Conservation (phyloP, 1,140 invertebrate genomes). For the Amyelois transitella region DNA sequence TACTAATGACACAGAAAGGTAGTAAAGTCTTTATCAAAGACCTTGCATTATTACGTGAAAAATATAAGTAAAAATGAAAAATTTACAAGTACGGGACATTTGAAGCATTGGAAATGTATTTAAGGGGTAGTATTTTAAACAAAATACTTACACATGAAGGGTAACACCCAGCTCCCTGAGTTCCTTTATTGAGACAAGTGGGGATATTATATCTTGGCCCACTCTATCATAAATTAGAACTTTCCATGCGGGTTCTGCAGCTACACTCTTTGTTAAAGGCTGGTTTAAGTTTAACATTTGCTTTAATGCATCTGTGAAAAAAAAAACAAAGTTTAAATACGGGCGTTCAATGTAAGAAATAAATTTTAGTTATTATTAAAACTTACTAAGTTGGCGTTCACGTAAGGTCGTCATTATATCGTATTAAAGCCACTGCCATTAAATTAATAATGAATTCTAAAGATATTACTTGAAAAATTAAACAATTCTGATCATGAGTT, state of each 20-base stretch:
- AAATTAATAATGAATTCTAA: not conserved
- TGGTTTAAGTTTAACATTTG: slow-evolving; percentile 96
- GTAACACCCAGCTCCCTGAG: slow-evolving; percentile 97
- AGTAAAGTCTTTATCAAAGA: too few species aligned
- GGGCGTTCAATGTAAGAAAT: not conserved
- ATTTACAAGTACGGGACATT: too few species aligned
- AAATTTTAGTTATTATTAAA: not conserved
- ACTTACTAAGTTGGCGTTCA: slow-evolving; percentile 83
- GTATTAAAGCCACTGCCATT: slow-evolving; percentile 19
- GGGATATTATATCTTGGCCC: slow-evolving; percentile 99
- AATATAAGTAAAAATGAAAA: too few species aligned
- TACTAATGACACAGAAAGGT: too few species aligned
- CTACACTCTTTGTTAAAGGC: slow-evolving; percentile 81
- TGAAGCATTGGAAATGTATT: too few species aligned
- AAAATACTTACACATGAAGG: slow-evolving; percentile 89
- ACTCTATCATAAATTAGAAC: slow-evolving; percentile 96
- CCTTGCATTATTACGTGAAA: too few species aligned
- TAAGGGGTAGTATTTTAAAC: too few species aligned
- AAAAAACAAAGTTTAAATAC: slow-evolving; percentile 5
- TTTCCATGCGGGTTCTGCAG: slow-evolving; percentile 94
- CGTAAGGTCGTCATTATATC: slow-evolving; percentile 79
- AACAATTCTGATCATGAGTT: too few species aligned
- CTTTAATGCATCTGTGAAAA: slow-evolving; percentile 84
- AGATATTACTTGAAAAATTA: not conserved
- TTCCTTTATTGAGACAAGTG: slow-evolving; percentile 96